Percentiles rank a stretch among this genome's conserved stretches.
Conservation (phyloP, 2,888 invertebrate genomes). For the Metallyticus violacea region DNA sequence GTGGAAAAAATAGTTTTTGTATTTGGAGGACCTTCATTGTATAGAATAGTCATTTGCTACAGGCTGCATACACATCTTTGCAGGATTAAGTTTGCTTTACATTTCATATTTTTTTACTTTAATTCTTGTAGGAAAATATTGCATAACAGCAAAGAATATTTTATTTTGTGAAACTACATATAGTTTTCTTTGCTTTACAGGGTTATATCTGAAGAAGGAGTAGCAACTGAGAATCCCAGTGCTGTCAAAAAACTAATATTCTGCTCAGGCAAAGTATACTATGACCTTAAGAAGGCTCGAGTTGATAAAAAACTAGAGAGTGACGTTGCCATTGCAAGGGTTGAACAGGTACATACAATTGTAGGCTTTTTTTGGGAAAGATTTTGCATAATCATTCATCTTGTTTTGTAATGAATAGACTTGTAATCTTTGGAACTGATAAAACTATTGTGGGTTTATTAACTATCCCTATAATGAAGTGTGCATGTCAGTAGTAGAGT, state of each 20-base stretch:
- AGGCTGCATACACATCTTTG: too few relatives aligned
- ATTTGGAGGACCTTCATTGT: too few relatives aligned
- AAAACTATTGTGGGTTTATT: too few relatives aligned
- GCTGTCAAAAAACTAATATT: slow-evolving; percentile 82
- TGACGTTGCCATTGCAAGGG: slow-evolving; percentile 61
- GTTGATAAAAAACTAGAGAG: slow-evolving; percentile 67
- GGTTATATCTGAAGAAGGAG: slow-evolving; percentile 77
- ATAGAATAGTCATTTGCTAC: too few relatives aligned
- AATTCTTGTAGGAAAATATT: slow-evolving; percentile 47
- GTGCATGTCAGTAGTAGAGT: too few relatives aligned
- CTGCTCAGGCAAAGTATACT: slow-evolving; percentile 91
- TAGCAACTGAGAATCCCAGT: slow-evolving; percentile 60
- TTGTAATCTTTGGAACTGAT: too few relatives aligned
- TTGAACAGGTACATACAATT: slow-evolving; percentile 65
- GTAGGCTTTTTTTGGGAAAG: background rate
- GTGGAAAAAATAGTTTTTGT: too few relatives aligned
- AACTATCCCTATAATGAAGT: too few relatives aligned
- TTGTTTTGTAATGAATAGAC: too few relatives aligned
- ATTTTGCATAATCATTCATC: background rate
- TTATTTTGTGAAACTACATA: background rate
- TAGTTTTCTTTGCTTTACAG: slow-evolving; percentile 43
- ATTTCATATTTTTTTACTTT: background rate
- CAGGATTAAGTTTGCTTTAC: background rate
- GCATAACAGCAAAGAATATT: slow-evolving; percentile 40
- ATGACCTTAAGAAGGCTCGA: slow-evolving; percentile 80